A percentile compares a stretch with the other conserved stretches of the same genome.
These are phyloP conservation scores for Agonopterix heracliana DNA, from an alignment of 2,888 invertebrate genomes.

Conservation along the genomic window DNA sequence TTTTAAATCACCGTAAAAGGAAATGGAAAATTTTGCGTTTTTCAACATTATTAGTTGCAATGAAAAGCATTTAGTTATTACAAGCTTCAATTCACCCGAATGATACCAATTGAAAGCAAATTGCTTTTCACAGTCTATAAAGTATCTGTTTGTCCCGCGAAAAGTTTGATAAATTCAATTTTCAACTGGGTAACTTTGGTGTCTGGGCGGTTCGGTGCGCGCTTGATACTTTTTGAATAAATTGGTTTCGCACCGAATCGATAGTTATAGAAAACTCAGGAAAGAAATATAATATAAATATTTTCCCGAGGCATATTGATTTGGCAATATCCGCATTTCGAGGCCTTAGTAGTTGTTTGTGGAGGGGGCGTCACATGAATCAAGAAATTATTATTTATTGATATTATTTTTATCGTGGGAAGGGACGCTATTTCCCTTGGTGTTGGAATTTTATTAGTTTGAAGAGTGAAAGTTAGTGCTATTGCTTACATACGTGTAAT, in stretches of 20 bases:
- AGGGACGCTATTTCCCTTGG: constrained; percentile 1
- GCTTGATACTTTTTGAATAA: constrained; percentile 70
- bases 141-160: constrained; percentile 66
- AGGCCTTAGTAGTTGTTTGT: constrained; percentile 30
- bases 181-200: constrained; percentile 62
- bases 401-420: constrained; percentile 14
- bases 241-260: constrained; percentile 56
- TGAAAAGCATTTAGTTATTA: constrained; percentile 30
- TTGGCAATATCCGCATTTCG: constrained; percentile 38
- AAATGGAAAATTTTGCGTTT: not conserved
- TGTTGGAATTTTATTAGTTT: not conserved
- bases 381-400: constrained; percentile 27
- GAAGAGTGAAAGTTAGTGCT: too few species aligned
- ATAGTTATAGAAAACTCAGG: constrained; percentile 45
- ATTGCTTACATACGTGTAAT: too few species aligned
- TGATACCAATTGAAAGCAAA: constrained; percentile 63
- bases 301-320: constrained; percentile 37
- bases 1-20: not conserved
- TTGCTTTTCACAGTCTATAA: constrained; percentile 70
- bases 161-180: constrained; percentile 73
- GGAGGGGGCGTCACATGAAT: constrained; percentile 21
- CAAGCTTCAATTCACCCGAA: constrained; percentile 42
- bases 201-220: constrained; percentile 61
- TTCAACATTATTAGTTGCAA: constrained; percentile 11
- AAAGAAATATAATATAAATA: constrained; percentile 32